phyloP scores from a whole-genome alignment of 1,140 invertebrate genomes.

The Brachionus angularis region DNA sequence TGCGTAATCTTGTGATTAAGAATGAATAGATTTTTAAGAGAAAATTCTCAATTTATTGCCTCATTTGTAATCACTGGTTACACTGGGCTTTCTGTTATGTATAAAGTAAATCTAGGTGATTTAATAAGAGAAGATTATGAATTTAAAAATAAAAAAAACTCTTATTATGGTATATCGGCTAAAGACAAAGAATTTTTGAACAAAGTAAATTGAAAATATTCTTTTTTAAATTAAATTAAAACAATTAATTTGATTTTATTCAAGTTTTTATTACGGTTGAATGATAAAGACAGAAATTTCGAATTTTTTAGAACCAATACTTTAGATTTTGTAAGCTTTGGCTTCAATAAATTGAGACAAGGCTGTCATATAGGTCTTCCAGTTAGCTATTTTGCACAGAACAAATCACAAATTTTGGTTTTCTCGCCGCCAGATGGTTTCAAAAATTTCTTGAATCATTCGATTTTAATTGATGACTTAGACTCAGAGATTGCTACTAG shows the following conservation, averaged over 20 bases:
- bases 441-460: not conserved
- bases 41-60: conserved; percentile 32
- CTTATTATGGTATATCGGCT: conserved; percentile 2
- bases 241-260: not conserved
- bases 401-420: not conserved
- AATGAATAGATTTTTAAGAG: conserved; percentile 32
- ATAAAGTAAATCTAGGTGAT: conserved; percentile 14
- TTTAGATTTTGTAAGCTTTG: conserved; percentile 34
- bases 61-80: not conserved
- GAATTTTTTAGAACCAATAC: conserved; percentile 34
- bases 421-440: not conserved
- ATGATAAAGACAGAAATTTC: not conserved
- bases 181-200: not conserved
- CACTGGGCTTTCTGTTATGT: not conserved
- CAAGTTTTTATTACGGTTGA: not conserved
- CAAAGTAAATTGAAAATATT: conserved; percentile 8
- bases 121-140: not conserved
- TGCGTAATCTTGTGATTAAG: not conserved
- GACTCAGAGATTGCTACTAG: not conserved
- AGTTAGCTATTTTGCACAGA: conserved; percentile 24
- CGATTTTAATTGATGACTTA: not conserved
- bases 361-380: conserved; percentile 25
- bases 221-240: not conserved
- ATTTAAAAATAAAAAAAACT: not conserved
- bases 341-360: conserved; percentile 19